Evolutionary conservation across 2,888 invertebrate species (phyloP).

Genomic region (Coleophora flavipennella): DNA sequence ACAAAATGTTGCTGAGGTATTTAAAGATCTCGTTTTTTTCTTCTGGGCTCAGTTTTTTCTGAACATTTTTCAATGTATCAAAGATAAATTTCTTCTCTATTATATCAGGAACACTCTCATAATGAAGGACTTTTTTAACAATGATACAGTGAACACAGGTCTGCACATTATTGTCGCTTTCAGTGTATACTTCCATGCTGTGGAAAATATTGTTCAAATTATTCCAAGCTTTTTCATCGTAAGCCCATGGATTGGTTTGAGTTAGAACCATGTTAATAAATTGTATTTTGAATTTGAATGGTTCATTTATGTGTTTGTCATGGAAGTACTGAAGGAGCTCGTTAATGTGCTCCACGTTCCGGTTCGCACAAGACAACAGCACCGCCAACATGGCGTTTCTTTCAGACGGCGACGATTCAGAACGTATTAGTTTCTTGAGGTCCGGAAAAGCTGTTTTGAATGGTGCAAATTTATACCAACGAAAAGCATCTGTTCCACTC

Average conservation of each 20-base stretch:
- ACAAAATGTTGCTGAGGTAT: constrained; percentile 28
- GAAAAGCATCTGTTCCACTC: neutral
- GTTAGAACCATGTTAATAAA: constrained; percentile 20
- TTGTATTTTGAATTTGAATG: constrained; percentile 9
- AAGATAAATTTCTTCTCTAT: constrained; percentile 38
- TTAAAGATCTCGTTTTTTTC: constrained; percentile 35
- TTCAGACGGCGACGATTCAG: constrained; percentile 33
- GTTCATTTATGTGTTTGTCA: constrained; percentile 46
- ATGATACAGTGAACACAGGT: constrained; percentile 36
- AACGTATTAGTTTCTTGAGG: constrained; percentile 25
- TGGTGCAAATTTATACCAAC: constrained; percentile 16
- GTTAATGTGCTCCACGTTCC: constrained; percentile 27
- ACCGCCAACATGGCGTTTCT: constrained; percentile 34
- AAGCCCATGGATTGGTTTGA: constrained; percentile 24
- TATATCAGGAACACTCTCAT: constrained; percentile 33
- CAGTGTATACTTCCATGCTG: constrained; percentile 47
- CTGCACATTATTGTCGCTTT: constrained; percentile 38
- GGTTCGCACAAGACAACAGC: constrained; percentile 30
- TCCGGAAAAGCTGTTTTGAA: constrained; percentile 15
- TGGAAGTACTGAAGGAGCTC: constrained; percentile 35
- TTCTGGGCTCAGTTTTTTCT: constrained; percentile 24
- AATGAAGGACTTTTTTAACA: constrained; percentile 34
- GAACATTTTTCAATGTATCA: constrained; percentile 25
- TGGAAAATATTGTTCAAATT: constrained; percentile 41
- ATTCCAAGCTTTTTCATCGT: constrained; percentile 37